Evolutionary conservation across 2,113 vertebrate species (phyloP).

Genomic region (Pedionomus torquatus): DNA sequence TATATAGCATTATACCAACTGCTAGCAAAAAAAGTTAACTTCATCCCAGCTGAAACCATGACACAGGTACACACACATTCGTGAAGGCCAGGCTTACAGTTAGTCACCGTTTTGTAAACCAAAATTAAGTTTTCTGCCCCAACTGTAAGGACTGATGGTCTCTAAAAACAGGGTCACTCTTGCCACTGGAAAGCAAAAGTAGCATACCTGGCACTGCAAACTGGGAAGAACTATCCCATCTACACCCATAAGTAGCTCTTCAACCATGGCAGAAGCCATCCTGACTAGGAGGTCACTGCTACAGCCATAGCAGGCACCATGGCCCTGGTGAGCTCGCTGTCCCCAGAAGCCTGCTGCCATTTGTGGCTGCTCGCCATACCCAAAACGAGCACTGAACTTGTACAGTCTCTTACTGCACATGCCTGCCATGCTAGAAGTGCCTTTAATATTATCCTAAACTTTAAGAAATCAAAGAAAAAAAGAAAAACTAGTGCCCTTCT

Average conservation of each 20-base stretch:
- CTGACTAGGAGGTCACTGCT: neutral
- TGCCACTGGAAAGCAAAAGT: neutral
- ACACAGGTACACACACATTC: neutral
- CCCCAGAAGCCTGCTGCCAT: neutral
- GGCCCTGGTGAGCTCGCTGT: neutral
- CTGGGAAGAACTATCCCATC: neutral
- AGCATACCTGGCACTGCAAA: neutral
- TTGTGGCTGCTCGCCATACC: neutral
- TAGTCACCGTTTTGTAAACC: neutral
- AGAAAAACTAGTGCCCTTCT: neutral
- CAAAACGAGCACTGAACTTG: neutral
- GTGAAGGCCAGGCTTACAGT: neutral
- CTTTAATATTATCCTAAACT: neutral
- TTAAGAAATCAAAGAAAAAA: neutral
- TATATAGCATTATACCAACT: neutral
- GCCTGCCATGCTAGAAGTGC: neutral
- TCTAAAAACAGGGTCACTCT: neutral
- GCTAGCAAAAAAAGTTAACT: neutral
- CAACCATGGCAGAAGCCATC: neutral
- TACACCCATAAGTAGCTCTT: neutral
- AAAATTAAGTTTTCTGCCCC: neutral
- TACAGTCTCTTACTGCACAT: neutral
- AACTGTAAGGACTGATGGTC: neutral
- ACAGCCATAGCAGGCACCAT: neutral
- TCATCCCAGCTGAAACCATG: neutral